These are phyloP conservation scores for Empidonax alnorum DNA, from an alignment of 2,113 vertebrate species.

Conservation along the genomic window DNA sequence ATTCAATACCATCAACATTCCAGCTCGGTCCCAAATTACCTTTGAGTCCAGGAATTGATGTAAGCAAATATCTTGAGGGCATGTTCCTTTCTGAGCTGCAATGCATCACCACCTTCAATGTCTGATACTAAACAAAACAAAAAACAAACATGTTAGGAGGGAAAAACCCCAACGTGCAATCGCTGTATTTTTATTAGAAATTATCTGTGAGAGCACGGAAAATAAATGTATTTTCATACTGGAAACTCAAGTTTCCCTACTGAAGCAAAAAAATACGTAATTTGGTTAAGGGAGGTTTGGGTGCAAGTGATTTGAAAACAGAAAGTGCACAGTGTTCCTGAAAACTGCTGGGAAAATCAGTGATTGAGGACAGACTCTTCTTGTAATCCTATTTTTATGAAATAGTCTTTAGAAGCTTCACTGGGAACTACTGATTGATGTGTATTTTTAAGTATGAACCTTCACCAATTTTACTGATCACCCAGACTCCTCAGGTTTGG, in stretches of 20 bases:
- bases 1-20: not conserved
- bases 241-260: not conserved
- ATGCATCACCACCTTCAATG: constrained; percentile 92
- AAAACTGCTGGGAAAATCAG: not conserved
- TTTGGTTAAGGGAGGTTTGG: not conserved
- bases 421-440: not conserved
- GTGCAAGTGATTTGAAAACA: not conserved
- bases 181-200: not conserved
- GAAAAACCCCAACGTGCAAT: rapidly evolving
- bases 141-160: not conserved
- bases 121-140: constrained; percentile 88
- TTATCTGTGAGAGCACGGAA: not conserved
- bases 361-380: not conserved
- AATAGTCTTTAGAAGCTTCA: not conserved
- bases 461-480: not conserved
- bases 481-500: not conserved
- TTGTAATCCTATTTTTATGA: not conserved
- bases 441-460: not conserved
- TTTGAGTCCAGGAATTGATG: constrained; percentile 99
- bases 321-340: not conserved
- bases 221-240: not conserved
- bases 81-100: constrained; percentile 98
- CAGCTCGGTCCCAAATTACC: constrained; percentile 76
- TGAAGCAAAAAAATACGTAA: not conserved
- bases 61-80: constrained; percentile 97